A percentile compares a stretch with the other conserved stretches of the same genome.
These are phyloP conservation scores for Drosophila robusta DNA, from an alignment of 2,888 invertebrate species.

Conservation along the genomic window DNA sequence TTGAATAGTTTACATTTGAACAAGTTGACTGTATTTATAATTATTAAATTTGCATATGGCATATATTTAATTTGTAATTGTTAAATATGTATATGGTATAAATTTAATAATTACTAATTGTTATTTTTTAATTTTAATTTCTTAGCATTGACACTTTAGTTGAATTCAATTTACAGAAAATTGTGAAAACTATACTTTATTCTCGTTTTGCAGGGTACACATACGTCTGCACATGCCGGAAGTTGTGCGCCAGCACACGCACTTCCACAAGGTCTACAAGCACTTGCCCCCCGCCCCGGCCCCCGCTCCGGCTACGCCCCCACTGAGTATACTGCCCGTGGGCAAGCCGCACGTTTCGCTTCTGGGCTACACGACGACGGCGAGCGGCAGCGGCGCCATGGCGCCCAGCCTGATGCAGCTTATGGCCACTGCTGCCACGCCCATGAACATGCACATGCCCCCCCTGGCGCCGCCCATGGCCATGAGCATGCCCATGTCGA, in stretches of 20 bases:
- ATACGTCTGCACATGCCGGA: constrained; percentile 82
- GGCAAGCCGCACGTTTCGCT: constrained; percentile 66
- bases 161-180: too few species aligned
- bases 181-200: too few species aligned
- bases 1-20: too few species aligned
- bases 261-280: constrained; percentile 71
- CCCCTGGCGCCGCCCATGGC: too few species aligned
- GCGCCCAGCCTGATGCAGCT: constrained; percentile 64
- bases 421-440: constrained; percentile 58
- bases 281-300: constrained; percentile 40
- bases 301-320: constrained; percentile 5
- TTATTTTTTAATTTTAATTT: too few species aligned
- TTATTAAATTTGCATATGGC: too few species aligned
- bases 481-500: constrained; percentile 27
- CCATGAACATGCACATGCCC: constrained; percentile 40
- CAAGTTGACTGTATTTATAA: too few species aligned
- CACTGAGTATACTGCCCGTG: not conserved
- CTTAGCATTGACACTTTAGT: too few species aligned
- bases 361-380: constrained; percentile 68
- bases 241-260: constrained; percentile 71
- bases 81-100: too few species aligned
- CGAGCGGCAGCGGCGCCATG: constrained; percentile 56
- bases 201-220: constrained; percentile 68
- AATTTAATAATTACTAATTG: too few species aligned
- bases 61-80: too few species aligned